These are phyloP conservation scores for Luscinia megarhynchos DNA, from an alignment of 2,797 vertebrate species.

Conservation along the genomic window DNA sequence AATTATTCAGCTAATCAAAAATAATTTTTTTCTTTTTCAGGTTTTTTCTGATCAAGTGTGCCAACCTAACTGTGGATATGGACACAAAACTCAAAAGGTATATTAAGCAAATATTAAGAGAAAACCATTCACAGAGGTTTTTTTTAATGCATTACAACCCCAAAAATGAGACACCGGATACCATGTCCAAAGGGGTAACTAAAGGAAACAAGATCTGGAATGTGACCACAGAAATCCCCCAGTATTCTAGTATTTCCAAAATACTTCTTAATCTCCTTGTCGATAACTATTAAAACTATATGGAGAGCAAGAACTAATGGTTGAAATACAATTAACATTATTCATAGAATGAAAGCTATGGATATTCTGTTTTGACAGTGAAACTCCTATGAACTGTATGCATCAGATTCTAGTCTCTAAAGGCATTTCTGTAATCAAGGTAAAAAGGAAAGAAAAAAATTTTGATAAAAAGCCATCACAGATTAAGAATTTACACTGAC, in stretches of 20 bases:
- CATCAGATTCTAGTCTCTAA: background rate
- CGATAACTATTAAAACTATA: background rate
- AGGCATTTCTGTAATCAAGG: background rate
- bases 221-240: background rate
- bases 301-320: background rate
- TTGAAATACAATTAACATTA: background rate
- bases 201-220: background rate
- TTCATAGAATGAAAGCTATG: background rate
- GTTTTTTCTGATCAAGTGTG: background rate
- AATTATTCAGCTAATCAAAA: background rate
- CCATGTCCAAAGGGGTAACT: rapidly evolving
- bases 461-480: background rate
- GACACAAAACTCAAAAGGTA: background rate
- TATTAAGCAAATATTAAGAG: background rate
- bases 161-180: background rate
- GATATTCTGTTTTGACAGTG: background rate
- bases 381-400: background rate
- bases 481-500: background rate
- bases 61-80: background rate
- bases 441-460: background rate
- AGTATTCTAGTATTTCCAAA: background rate
- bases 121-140: background rate
- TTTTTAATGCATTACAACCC: background rate
- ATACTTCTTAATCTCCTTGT: background rate
- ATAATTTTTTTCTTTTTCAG: rapidly evolving